A percentile compares a stretch with the other conserved stretches of the same genome.
phyloP scores from a whole-genome alignment of 2,888 invertebrate genomes.

The Carcina quercana region DNA sequence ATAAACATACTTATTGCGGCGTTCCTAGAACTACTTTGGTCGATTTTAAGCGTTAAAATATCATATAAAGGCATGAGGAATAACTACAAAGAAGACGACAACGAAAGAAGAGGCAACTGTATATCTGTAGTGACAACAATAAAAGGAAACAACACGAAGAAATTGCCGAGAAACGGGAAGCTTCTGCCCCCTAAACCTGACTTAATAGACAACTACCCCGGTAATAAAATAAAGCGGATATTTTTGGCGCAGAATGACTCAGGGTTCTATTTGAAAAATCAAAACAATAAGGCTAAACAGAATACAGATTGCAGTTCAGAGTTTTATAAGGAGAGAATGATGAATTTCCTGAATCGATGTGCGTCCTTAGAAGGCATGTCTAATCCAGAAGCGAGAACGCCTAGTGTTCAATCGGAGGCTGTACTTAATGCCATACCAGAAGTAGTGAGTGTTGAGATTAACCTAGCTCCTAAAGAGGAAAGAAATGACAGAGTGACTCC shows the following conservation, averaged over 20 bases:
- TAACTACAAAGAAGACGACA: slow-evolving; percentile 70
- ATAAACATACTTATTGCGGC: slow-evolving; percentile 76
- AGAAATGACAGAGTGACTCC: slow-evolving; percentile 33
- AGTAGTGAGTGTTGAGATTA: slow-evolving; percentile 28
- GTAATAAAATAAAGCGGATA: slow-evolving; percentile 68
- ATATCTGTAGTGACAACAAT: slow-evolving; percentile 70
- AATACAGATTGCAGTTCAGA: slow-evolving; percentile 61
- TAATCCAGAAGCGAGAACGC: slow-evolving; percentile 41
- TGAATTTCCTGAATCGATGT: slow-evolving; percentile 58
- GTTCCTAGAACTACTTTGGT: slow-evolving; percentile 75
- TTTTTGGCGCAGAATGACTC: slow-evolving; percentile 58
- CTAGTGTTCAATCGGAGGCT: slow-evolving; percentile 48
- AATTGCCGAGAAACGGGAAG: slow-evolving; percentile 51
- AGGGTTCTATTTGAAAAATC: slow-evolving; percentile 58
- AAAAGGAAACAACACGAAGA: slow-evolving; percentile 67
- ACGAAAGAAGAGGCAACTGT: slow-evolving; percentile 59
- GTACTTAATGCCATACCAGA: slow-evolving; percentile 49
- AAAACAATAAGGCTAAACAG: slow-evolving; percentile 59
- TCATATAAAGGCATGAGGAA: slow-evolving; percentile 77
- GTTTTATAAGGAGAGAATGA: slow-evolving; percentile 62
- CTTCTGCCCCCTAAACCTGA: slow-evolving; percentile 63
- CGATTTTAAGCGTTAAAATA: slow-evolving; percentile 73
- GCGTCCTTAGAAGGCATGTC: slow-evolving; percentile 50
- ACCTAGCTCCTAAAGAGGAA: slow-evolving; percentile 11
- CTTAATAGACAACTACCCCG: slow-evolving; percentile 70